Evolutionary conservation across 2,888 invertebrate species (phyloP).

Genomic region (Drosophila flavopinicola): DNA sequence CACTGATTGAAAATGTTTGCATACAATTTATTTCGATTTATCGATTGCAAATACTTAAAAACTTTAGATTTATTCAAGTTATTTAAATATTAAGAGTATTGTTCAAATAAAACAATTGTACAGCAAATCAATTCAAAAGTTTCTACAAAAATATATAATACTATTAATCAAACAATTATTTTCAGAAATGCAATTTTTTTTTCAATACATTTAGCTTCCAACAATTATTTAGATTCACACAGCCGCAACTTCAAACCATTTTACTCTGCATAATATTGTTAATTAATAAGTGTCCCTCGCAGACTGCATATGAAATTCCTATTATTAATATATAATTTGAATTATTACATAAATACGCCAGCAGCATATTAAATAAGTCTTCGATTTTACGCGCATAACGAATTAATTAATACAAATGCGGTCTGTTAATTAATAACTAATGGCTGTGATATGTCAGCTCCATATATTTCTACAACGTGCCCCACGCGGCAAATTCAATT

Average conservation of each 20-base stretch:
- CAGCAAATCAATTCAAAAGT: no score
- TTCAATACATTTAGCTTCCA: no score
- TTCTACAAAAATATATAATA: neutral
- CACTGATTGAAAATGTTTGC: neutral
- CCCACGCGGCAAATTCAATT: constrained; percentile 11
- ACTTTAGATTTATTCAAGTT: neutral
- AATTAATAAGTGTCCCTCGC: constrained; percentile 43
- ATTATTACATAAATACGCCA: constrained; percentile 20
- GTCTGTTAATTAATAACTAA: constrained; percentile 66
- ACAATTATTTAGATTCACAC: neutral
- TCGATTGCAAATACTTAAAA: neutral
- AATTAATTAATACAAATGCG: constrained; percentile 62
- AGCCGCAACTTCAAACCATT: neutral
- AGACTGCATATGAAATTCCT: constrained; percentile 19
- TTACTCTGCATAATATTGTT: constrained; percentile 15
- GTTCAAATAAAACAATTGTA: neutral
- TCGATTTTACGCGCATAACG: constrained; percentile 13
- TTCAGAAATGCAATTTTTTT: no score
- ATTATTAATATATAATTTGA: constrained; percentile 31
- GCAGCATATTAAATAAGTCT: constrained; percentile 33
- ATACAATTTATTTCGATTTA: neutral
- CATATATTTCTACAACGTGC: constrained; percentile 18
- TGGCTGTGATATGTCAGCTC: constrained; percentile 50
- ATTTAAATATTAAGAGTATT: neutral
- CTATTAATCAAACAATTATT: neutral